A percentile compares a stretch with the other conserved stretches of the same genome.
Evolutionary conservation across 2,113 vertebrate species (phyloP).

Genomic region (Balaenoptera acutorostrata): DNA sequence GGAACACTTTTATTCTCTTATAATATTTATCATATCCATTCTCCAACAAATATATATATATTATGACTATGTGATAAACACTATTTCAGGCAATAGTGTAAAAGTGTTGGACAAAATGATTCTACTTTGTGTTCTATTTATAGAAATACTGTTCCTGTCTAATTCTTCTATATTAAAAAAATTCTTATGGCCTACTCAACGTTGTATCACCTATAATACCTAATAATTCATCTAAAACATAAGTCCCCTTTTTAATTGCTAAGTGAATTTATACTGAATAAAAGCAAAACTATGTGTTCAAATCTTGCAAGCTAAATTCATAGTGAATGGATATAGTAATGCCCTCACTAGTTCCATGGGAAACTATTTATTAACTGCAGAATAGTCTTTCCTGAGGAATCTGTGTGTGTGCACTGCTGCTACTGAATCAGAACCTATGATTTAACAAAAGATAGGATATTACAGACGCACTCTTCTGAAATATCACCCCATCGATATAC

Average conservation of each 20-base stretch:
- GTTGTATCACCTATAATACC: not conserved
- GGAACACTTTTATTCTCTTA: not conserved
- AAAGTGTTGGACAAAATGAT: not conserved
- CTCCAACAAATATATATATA: not conserved
- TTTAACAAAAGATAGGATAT: not conserved
- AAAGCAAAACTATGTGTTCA: not conserved
- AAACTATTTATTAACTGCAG: not conserved
- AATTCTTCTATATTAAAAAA: not conserved
- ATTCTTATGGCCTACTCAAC: not conserved
- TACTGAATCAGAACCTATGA: not conserved
- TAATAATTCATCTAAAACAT: not conserved
- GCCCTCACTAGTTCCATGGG: not conserved
- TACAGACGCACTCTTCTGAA: not conserved
- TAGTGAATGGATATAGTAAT: not conserved
- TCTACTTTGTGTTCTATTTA: not conserved
- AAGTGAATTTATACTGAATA: not conserved
- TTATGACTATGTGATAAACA: not conserved
- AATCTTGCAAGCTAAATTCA: not conserved
- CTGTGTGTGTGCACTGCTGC: not conserved
- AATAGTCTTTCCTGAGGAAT: not conserved
- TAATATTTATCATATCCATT: not conserved
- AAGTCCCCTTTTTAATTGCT: not conserved
- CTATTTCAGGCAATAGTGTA: not conserved
- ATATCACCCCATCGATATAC: not conserved
- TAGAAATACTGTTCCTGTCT: not conserved